Percentiles rank a stretch among this genome's conserved stretches.
phyloP scores from a whole-genome alignment of 2,888 invertebrate genomes.

The Unio pictorum region DNA sequence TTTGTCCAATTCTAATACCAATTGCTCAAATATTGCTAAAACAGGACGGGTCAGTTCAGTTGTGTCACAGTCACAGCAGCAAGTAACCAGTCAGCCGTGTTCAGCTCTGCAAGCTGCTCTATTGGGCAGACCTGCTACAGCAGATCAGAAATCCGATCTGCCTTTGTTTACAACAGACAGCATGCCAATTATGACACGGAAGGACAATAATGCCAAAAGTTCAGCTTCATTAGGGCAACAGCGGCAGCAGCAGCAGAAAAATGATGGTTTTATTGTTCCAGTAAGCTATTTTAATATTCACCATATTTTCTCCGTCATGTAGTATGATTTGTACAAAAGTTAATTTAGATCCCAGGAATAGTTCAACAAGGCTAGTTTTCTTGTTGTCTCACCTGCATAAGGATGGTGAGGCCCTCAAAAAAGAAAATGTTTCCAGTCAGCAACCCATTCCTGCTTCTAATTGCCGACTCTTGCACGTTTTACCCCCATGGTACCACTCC shows the following conservation, averaged over 20 bases:
- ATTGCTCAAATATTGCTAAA: neutral
- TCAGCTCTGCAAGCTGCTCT: too few species aligned
- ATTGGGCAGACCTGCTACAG: neutral
- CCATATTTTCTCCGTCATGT: too few species aligned
- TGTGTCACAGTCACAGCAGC: constrained; percentile 16
- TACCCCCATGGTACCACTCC: too few species aligned
- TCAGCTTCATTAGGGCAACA: constrained; percentile 23
- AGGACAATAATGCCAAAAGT: constrained; percentile 3
- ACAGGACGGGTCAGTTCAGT: constrained; percentile 3
- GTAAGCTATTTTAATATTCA: neutral
- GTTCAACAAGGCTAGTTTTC: too few species aligned
- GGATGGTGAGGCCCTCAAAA: too few species aligned
- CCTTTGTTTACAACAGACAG: constrained; percentile 10
- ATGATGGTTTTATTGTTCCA: constrained; percentile 4
- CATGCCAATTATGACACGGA: neutral
- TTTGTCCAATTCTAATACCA: neutral
- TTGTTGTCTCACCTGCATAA: too few species aligned
- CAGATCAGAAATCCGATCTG: too few species aligned
- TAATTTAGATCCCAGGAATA: too few species aligned
- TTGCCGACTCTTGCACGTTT: too few species aligned
- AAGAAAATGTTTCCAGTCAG: too few species aligned
- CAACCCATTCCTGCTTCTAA: too few species aligned
- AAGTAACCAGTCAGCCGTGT: neutral
- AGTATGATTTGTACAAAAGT: too few species aligned
- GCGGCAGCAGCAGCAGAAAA: constrained; percentile 21